Evolutionary conservation across 2,888 invertebrate species (phyloP), one percentile per base, ranked within the genome.

Genomic region (Eretmocerus hayati): DNA sequence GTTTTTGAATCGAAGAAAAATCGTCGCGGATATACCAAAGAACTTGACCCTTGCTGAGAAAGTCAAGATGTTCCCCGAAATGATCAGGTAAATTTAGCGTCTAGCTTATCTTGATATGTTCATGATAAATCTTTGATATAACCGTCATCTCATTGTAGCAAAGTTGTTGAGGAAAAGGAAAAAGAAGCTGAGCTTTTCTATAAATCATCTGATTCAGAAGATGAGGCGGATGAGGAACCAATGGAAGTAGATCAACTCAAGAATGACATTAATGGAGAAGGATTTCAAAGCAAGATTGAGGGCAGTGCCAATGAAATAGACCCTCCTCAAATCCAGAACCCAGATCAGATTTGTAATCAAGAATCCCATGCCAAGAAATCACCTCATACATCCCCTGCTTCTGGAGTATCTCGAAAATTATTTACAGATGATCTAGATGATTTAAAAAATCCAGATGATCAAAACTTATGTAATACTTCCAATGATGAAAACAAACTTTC

Each of bases 131-230:
- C 20, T 52, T n/a, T n/a, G n/a, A n/a, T n/a, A n/a, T n/a, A 26
- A 20, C 36, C 9, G 26, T 15, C 35, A 31, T 43, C 43, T 30
- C 23, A 23, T 46, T 71, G 36, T 58, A 87, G 86, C 0, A 75
- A 81, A 69, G 76, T 79, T 46, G 72, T 88, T 57, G 80, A 85
- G 62, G 80, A 85, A 61, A 79, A 85, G 44, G 84, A 84, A 60
- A 84, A 84, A 65, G 84, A 86, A 71, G 81, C 86, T 43, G 80
- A 83, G 59, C 77, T 81, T 59, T 81, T 89, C 62, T 90, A 84
- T 59, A 85, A 85, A 72, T 86, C 86, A 57, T 78, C 78, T 52
- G 81, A 81, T 56, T 76, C 77, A 13, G 79, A 75, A 52, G 64
- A 66, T 13, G 79, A 75, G 50, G 63, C 66, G 35, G 69, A 69